phyloP scores from a whole-genome alignment of 2,797 vertebrate species.

The Astyanax mexicanus region DNA sequence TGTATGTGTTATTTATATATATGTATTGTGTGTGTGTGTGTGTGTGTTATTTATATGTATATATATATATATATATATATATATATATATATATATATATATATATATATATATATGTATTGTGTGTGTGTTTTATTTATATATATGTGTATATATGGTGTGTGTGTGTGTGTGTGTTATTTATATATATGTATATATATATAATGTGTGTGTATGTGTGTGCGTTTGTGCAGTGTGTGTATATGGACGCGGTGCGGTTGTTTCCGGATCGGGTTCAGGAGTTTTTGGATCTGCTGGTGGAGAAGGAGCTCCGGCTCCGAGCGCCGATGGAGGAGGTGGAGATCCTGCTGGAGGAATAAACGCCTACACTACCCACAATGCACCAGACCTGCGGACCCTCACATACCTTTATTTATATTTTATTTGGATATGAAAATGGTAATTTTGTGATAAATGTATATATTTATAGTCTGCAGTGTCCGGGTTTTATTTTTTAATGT shows the following conservation, averaged over 20 bases:
- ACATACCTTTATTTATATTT: background rate
- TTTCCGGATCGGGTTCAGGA: constrained; percentile 84
- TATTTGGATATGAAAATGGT: background rate
- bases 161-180: too few species aligned
- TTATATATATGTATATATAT: too few species aligned
- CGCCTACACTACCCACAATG: constrained; percentile 10
- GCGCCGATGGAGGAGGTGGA: constrained; percentile 86
- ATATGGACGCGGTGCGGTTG: constrained; percentile 81
- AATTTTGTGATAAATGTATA: too few species aligned
- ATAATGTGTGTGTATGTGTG: constrained; percentile 4
- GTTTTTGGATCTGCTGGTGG: constrained; percentile 82
- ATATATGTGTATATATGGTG: too few species aligned
- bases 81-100: too few species aligned
- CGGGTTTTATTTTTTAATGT: too few species aligned
- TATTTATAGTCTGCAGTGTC: too few species aligned
- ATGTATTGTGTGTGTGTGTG: constrained; percentile 1
- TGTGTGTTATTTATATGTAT: too few species aligned
- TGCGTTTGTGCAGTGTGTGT: constrained; percentile 73
- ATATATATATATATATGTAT: background rate
- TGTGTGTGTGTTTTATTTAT: too few species aligned
- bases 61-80: too few species aligned
- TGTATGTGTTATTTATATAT: too few species aligned
- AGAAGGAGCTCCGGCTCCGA: constrained; percentile 85
- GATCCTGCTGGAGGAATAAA: constrained; percentile 82
- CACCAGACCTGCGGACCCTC: background rate